Conservation (phyloP, 2,113 vertebrate genomes). For the Todiramphus saurophagus region DNA sequence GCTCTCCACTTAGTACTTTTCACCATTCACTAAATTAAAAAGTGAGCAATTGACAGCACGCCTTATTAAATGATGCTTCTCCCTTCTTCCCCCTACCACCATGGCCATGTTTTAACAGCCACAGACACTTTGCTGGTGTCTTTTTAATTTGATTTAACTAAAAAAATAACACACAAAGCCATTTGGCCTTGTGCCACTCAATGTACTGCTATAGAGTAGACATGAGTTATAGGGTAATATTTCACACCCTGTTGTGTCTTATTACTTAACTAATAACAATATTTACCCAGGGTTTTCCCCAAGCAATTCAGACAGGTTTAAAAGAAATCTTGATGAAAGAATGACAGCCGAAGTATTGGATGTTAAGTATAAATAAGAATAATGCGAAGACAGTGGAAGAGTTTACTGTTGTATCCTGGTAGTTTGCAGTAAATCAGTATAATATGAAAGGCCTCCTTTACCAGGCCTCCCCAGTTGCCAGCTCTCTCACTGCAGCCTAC, state of each 20-base stretch:
- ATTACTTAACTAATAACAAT: slow-evolving; percentile 77
- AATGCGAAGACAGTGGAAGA: slow-evolving; percentile 68
- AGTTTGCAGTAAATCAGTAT: slow-evolving; percentile 69
- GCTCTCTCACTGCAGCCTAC: background rate
- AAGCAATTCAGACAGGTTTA: slow-evolving; percentile 60
- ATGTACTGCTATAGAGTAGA: background rate
- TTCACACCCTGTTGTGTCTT: slow-evolving; percentile 72
- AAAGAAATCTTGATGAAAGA: slow-evolving; percentile 77
- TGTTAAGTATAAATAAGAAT: slow-evolving; percentile 76
- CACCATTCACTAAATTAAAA: slow-evolving; percentile 52
- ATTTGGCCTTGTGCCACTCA: slow-evolving; percentile 70
- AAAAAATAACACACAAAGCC: slow-evolving; percentile 63
- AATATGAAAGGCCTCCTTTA: slow-evolving; percentile 53
- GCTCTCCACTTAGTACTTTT: slow-evolving; percentile 41
- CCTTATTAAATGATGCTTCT: slow-evolving; percentile 24
- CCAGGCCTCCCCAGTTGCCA: background rate
- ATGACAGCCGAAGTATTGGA: slow-evolving; percentile 72
- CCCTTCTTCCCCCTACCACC: background rate
- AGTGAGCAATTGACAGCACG: slow-evolving; percentile 39
- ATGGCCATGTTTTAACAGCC: slow-evolving; percentile 37
- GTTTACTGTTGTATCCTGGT: slow-evolving; percentile 62
- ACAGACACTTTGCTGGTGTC: slow-evolving; percentile 55
- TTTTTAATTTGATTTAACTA: slow-evolving; percentile 73
- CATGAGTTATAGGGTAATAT: slow-evolving; percentile 70
- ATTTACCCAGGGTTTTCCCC: slow-evolving; percentile 72